Percentiles rank a stretch among this genome's conserved stretches.
phyloP scores from a whole-genome alignment of 2,888 invertebrate genomes.

The Pilophorus perplexus region DNA sequence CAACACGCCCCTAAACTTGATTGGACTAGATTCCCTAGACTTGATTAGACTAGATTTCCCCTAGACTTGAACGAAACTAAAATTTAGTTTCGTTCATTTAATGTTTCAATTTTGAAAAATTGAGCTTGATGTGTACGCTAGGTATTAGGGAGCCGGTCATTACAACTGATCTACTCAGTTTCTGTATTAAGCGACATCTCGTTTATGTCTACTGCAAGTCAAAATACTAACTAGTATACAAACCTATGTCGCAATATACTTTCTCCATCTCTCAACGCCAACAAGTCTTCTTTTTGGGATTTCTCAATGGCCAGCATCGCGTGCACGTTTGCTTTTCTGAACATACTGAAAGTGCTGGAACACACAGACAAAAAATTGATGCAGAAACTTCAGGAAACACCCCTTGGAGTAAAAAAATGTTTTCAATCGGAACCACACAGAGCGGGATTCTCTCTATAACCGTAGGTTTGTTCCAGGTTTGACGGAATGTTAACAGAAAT shows the following conservation, averaged over 20 bases:
- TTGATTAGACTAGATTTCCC: too few relatives aligned
- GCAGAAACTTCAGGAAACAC: not conserved
- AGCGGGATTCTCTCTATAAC: not conserved
- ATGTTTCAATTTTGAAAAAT: too few relatives aligned
- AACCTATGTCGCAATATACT: slow-evolving; percentile 60
- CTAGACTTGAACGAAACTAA: too few relatives aligned
- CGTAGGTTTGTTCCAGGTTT: not conserved
- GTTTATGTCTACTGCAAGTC: not conserved
- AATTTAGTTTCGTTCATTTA: too few relatives aligned
- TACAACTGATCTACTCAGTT: too few relatives aligned
- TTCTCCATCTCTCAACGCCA: slow-evolving; percentile 59
- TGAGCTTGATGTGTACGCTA: too few relatives aligned
- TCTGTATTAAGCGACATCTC: not conserved
- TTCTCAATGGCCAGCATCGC: slow-evolving; percentile 78
- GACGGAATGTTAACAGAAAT: too few relatives aligned
- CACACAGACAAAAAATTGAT: not conserved
- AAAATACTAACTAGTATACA: not conserved
- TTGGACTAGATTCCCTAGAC: too few relatives aligned
- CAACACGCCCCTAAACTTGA: too few relatives aligned
- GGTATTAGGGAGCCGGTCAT: too few relatives aligned
- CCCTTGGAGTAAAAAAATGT: slow-evolving; percentile 6
- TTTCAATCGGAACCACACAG: not conserved
- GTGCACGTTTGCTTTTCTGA: slow-evolving; percentile 72
- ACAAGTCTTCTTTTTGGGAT: slow-evolving; percentile 68
- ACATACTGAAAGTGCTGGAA: slow-evolving; percentile 45